Evolutionary conservation across 2,113 vertebrate genomes (phyloP).

Genomic region (Percina caprodes): DNA sequence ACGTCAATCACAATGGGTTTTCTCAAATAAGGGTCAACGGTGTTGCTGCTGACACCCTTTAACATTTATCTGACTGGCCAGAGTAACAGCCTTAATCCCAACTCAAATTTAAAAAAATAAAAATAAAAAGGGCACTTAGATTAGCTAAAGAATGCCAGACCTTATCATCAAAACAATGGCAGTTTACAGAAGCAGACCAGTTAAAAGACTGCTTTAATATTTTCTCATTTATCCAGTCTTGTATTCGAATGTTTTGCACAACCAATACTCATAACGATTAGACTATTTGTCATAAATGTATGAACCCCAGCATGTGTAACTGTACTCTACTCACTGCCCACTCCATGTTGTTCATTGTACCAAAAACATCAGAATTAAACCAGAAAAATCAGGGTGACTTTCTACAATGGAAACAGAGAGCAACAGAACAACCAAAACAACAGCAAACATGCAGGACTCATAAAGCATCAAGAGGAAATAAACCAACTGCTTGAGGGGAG

Average conservation of each 20-base stretch:
- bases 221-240: conserved; percentile 3
- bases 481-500: conserved; percentile 79
- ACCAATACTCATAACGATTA: neutral
- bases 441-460: conserved; percentile 68
- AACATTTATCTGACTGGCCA: conserved; percentile 74
- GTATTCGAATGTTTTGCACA: neutral
- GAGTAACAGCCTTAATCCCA: conserved; percentile 72
- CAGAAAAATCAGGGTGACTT: neutral
- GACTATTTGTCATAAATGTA: neutral
- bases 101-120: conserved; percentile 77
- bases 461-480: conserved; percentile 77
- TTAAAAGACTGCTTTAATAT: neutral
- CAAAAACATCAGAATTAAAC: neutral
- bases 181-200: neutral
- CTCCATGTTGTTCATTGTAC: conserved; percentile 6
- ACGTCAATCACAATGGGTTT: conserved; percentile 49
- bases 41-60: conserved; percentile 63
- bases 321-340: neutral
- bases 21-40: conserved; percentile 67
- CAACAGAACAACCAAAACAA: conserved; percentile 56
- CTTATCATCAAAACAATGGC: conserved; percentile 64
- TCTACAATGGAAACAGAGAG: conserved; percentile 22
- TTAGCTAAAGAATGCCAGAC: conserved; percentile 61
- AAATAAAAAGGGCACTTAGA: conserved; percentile 54
- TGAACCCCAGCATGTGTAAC: neutral